Percentiles rank a stretch among this genome's conserved stretches.
Conservation (phyloP, 37 sponge, comb jelly and placozoan genomes). For the Chondrosia reniformis region DNA sequence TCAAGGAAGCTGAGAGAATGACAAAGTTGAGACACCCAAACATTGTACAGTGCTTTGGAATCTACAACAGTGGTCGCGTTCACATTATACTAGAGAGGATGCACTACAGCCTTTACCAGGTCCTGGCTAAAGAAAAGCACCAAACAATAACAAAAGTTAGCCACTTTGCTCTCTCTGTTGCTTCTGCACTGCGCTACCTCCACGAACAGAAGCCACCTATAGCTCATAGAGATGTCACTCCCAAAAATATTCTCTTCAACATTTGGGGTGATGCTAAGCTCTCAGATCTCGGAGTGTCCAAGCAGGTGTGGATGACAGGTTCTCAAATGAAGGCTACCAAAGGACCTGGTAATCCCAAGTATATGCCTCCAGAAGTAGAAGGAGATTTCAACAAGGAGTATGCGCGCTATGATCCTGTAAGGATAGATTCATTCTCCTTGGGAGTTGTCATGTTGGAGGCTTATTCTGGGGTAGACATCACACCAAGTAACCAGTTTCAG, state of each 20-base stretch:
- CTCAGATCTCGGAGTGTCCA: conserved; percentile 12
- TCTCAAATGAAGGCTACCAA: background rate
- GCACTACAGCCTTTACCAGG: background rate
- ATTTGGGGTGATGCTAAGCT: background rate
- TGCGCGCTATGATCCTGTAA: background rate
- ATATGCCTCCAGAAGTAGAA: conserved; percentile 23
- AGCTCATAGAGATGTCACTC: conserved; percentile 14
- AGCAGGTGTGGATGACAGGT: background rate
- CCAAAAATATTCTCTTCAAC: conserved; percentile 18
- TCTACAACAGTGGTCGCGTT: background rate
- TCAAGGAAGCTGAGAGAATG: background rate
- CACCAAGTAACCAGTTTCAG: background rate
- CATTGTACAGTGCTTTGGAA: conserved; percentile 7
- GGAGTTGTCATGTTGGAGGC: background rate
- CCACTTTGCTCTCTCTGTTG: background rate
- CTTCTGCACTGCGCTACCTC: conserved; percentile 18
- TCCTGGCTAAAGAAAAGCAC: background rate
- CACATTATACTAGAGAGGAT: conserved; percentile 3
- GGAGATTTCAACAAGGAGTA: no score
- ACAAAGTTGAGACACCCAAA: background rate
- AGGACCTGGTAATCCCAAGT: conserved; percentile 2
- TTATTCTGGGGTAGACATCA: background rate
- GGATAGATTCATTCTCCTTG: conserved; percentile 2
- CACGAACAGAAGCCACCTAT: background rate
- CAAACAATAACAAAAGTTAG: no score